Evolutionary conservation across 2,888 invertebrate species (phyloP).

Genomic region (Acleris sparsana): DNA sequence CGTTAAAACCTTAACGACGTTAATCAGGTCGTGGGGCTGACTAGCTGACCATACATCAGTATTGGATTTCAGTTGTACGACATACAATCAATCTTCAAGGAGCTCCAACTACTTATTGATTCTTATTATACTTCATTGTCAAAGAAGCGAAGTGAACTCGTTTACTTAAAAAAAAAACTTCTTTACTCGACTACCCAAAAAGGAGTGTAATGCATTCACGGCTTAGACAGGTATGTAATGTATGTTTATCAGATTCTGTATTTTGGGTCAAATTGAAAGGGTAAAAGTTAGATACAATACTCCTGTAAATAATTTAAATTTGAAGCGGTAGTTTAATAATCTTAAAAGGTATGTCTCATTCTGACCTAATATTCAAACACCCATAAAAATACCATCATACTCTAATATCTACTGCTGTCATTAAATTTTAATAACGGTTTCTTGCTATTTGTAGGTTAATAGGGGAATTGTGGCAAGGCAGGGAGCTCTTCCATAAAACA

Average conservation of each 20-base stretch:
- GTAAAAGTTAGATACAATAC: not conserved
- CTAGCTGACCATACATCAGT: slow-evolving; percentile 38
- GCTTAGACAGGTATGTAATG: no score
- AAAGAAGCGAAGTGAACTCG: not conserved
- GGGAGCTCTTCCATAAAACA: not conserved
- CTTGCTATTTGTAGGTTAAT: slow-evolving; percentile 35
- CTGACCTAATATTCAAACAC: slow-evolving; percentile 25
- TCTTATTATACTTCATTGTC: not conserved
- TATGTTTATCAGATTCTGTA: no score
- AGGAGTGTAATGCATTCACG: no score
- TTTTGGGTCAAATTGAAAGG: not conserved
- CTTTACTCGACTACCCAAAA: no score
- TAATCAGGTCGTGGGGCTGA: slow-evolving; percentile 53
- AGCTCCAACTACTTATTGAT: not conserved
- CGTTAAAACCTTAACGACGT: slow-evolving; percentile 45
- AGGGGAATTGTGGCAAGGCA: slow-evolving; percentile 15
- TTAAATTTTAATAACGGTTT: slow-evolving; percentile 34
- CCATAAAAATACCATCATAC: slow-evolving; percentile 25
- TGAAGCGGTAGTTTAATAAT: not conserved
- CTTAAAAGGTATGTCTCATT: slow-evolving; percentile 16
- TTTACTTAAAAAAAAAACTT: no score
- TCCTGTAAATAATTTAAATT: not conserved
- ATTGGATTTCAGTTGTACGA: slow-evolving; percentile 26
- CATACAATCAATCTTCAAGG: slow-evolving; percentile 44
- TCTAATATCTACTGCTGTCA: slow-evolving; percentile 32